Conservation (phyloP, 2,113 vertebrate genomes). For the Elephas maximus region DNA sequence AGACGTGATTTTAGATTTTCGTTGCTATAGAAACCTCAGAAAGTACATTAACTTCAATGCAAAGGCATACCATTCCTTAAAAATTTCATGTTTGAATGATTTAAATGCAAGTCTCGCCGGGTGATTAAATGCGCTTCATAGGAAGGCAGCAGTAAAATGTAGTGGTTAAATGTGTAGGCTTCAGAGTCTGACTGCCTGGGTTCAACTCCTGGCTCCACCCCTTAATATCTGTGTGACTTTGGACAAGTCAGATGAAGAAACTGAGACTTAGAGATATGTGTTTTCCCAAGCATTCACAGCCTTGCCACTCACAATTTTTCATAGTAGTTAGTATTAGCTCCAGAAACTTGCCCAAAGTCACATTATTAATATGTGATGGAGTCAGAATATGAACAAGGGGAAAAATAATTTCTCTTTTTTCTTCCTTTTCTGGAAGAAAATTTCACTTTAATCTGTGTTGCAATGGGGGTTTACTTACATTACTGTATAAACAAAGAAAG, state of each 20-base stretch:
- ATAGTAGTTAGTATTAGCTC: conserved; percentile 47
- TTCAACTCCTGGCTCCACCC: conserved; percentile 59
- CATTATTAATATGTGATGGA: not conserved
- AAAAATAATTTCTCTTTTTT: not conserved
- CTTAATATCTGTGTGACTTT: conserved; percentile 57
- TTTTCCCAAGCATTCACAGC: not conserved
- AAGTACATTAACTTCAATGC: conserved; percentile 87
- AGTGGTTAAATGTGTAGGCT: conserved; percentile 64
- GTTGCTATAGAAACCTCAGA: conserved; percentile 89
- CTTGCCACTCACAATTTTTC: not conserved
- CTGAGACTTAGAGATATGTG: conserved; percentile 14
- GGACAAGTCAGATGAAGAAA: conserved; percentile 55
- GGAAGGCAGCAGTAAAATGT: conserved; percentile 62
- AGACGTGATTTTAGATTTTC: conserved; percentile 84
- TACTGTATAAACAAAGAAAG: not conserved
- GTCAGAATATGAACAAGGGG: not conserved
- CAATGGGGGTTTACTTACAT: not conserved
- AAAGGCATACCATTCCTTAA: conserved; percentile 85
- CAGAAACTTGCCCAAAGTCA: conserved; percentile 13
- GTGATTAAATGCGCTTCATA: conserved; percentile 81
- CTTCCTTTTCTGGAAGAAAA: conserved; percentile 37
- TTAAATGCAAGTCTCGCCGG: conserved; percentile 83
- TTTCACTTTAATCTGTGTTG: not conserved
- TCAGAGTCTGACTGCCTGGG: conserved; percentile 12
- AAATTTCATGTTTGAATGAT: conserved; percentile 87